Base-by-base conservation (phyloP, 2,888 invertebrate species). In the Osmoderma eremita region DNA sequence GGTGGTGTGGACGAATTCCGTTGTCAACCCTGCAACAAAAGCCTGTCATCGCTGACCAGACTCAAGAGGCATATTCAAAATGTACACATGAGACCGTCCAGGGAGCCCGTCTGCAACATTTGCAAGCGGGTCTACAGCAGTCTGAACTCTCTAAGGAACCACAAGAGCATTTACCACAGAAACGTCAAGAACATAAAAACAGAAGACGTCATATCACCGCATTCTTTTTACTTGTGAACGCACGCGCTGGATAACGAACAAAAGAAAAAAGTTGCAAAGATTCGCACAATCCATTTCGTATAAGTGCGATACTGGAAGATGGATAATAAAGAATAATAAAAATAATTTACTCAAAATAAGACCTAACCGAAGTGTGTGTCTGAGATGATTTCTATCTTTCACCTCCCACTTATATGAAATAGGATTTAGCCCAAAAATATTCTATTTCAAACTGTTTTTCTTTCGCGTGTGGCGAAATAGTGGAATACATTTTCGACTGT, bases 61-160 rank as follows among this genome's bases (percentile, higher is more conserved):
- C 90, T 93, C 86, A 93, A 93, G 88, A 90, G 93, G 80, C 94
- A 94, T 86, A 93, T 93, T 86, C 93, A 93, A 87, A 93, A 94
- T 86, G 93, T 93, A 79, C 94, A 94, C 86, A 92, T 93, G 90
- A 88, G 92, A 80, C 93, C 93, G 78, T 92, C 93, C 83, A 89
- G 93, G 86, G 93, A 93, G 86, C 93, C 93, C 75, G 92, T 93
- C 82, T 94, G 94, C 88, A 93, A 92, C 87, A 93, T 94, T 83
- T 94, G 94, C 88, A 93, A 93, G 84, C 91, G 94, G 82, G 93
- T 93, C 77, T 94, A 94, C 87, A 93, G 93, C 87, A 94, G 93
- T 82, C 88, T 94, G 80, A 94, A 94, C 87, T 93, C 93, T 82
- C 88, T 94, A 80, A 88, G 94, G 83, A 94, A 94, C 87, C 94